These are phyloP conservation scores for Ammodramus savannarum DNA, from an alignment of 2,113 vertebrate species.

Conservation along the genomic window DNA sequence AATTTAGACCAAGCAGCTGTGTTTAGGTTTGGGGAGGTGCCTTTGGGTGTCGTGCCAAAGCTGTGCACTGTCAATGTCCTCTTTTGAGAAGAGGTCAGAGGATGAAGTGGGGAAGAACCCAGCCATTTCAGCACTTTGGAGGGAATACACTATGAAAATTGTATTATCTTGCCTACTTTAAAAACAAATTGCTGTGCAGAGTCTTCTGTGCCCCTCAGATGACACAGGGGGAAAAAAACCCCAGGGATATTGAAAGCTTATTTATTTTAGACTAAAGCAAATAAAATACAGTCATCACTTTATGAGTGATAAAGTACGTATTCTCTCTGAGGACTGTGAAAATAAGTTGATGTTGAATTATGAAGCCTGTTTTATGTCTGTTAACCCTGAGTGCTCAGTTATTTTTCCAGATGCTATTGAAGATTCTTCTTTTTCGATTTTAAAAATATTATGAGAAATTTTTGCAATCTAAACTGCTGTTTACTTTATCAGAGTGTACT, in stretches of 20 bases:
- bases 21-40: not conserved
- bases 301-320: not conserved
- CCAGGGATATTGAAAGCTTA: not conserved
- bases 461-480: not conserved
- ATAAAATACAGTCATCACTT: not conserved
- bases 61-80: not conserved
- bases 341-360: not conserved
- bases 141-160: not conserved
- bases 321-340: not conserved
- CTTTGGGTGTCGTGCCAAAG: not conserved
- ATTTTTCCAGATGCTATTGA: not conserved
- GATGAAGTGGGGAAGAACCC: not conserved
- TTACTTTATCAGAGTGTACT: not conserved
- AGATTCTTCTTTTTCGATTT: not conserved
- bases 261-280: not conserved
- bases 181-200: not conserved
- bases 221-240: not conserved
- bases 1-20: conserved; percentile 32
- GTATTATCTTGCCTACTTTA: not conserved
- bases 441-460: not conserved
- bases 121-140: not conserved
- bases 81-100: not conserved
- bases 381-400: not conserved
- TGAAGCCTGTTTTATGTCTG: not conserved
- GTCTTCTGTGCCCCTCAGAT: not conserved